Conservation (phyloP, 2,888 invertebrate species). For the Arenicola marina region DNA sequence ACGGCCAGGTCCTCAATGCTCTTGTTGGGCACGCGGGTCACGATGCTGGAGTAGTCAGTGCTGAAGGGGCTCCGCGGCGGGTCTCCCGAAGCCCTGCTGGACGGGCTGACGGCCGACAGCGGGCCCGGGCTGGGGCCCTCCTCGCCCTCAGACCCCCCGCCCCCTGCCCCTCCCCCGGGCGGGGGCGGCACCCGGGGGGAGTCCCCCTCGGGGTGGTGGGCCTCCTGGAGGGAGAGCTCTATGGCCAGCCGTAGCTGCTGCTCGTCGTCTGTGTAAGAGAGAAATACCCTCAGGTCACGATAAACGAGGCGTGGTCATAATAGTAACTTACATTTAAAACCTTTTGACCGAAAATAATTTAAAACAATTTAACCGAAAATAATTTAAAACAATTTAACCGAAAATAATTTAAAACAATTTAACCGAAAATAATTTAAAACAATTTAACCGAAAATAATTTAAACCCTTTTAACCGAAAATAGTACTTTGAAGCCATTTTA, state of each 20-base stretch:
- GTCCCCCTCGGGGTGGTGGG: not conserved
- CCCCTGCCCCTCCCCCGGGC: not conserved
- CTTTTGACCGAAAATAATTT: too few species aligned
- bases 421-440: too few species aligned
- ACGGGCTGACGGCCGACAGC: not conserved
- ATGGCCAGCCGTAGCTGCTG: constrained; percentile 62
- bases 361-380: too few species aligned
- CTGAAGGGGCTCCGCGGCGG: not conserved
- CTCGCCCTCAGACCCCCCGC: not conserved
- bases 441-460: too few species aligned
- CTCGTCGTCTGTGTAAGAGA: constrained; percentile 39
- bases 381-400: too few species aligned
- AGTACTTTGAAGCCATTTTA: too few species aligned
- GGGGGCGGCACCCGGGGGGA: not conserved
- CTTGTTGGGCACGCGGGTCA: constrained; percentile 49
- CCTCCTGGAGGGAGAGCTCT: constrained; percentile 65
- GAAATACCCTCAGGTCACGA: too few species aligned
- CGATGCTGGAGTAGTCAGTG: constrained; percentile 40
- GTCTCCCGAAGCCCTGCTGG: not conserved
- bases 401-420: too few species aligned
- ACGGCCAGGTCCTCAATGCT: constrained; percentile 44
- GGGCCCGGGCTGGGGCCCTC: not conserved
- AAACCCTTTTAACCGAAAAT: too few species aligned
- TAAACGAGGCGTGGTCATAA: too few species aligned
- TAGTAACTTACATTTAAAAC: too few species aligned